phyloP scores from a whole-genome alignment of 2,888 invertebrate species.

The Parasteatoda lunata region DNA sequence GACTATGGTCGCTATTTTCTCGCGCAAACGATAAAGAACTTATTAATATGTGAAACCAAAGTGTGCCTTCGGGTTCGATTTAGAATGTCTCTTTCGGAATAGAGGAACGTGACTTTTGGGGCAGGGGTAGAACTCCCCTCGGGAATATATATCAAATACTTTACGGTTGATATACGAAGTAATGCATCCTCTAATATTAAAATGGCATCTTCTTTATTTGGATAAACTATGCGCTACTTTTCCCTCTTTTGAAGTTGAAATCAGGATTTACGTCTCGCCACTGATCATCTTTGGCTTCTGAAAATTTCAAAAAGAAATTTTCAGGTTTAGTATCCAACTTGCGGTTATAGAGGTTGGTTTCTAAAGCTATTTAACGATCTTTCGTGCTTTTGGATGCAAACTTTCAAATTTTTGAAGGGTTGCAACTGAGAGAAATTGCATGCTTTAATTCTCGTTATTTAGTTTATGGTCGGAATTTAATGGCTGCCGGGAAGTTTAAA shows the following conservation, averaged over 20 bases:
- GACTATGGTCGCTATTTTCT: not conserved
- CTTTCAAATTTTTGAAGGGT: not conserved
- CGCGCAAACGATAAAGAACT: conserved; percentile 36
- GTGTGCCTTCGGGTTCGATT: conserved; percentile 42
- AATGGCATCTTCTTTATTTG: conserved; percentile 12
- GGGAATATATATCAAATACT: conserved; percentile 24
- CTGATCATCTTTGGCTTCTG: not conserved
- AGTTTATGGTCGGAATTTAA: not conserved
- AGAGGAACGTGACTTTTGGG: conserved; percentile 11
- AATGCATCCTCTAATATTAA: conserved; percentile 30
- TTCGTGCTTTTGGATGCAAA: not conserved
- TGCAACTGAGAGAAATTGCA: not conserved
- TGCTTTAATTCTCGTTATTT: not conserved
- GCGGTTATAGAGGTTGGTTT: not conserved
- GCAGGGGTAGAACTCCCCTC: not conserved
- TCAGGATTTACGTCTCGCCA: conserved; percentile 17
- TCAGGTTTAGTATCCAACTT: not conserved
- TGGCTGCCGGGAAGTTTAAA: no score
- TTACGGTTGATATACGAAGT: conserved; percentile 8
- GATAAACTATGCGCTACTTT: not conserved
- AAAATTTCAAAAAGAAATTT: not conserved
- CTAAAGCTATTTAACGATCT: not conserved
- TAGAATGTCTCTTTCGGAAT: not conserved
- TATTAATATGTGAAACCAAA: conserved; percentile 52
- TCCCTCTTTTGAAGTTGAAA: not conserved